A percentile compares a stretch with the other conserved stretches of the same genome.
phyloP scores from a whole-genome alignment of 2,113 vertebrate genomes.

The Callochromis pleurospilus region DNA sequence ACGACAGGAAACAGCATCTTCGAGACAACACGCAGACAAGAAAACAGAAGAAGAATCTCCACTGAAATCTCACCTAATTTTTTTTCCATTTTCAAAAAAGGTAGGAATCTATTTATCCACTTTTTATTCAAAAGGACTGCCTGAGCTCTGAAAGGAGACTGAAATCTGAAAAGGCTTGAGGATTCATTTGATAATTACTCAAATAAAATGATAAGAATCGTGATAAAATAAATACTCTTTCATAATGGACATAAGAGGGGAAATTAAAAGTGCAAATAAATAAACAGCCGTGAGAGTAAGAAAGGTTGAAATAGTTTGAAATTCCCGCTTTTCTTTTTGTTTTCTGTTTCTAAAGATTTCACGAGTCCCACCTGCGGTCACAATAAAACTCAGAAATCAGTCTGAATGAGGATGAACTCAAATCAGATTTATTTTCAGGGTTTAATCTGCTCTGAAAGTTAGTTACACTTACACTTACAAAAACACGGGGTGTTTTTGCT shows the following conservation, averaged over 20 bases:
- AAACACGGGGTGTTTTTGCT: not conserved
- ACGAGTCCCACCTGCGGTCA: not conserved
- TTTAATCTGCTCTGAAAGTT: not conserved
- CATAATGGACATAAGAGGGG: not conserved
- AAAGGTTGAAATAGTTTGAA: not conserved
- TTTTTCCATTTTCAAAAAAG: not conserved
- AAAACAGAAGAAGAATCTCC: not conserved
- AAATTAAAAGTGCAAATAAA: not conserved
- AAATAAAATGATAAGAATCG: not conserved
- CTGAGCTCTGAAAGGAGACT: not conserved
- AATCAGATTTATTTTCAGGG: not conserved
- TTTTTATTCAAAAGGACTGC: not conserved
- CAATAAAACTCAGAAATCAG: not conserved
- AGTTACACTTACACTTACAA: not conserved
- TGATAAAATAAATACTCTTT: not conserved
- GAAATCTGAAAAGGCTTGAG: not conserved
- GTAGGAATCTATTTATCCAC: slow-evolving; percentile 5
- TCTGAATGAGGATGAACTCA: not conserved
- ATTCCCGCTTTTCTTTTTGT: not conserved
- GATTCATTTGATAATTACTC: not conserved
- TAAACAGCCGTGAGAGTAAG: not conserved
- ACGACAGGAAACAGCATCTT: not conserved
- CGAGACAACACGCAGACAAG: not conserved
- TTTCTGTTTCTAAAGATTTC: not conserved
- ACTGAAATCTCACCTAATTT: not conserved